Evolutionary conservation across 30 jellyfish, hydroid and myxozoan species (phyloP).

Genomic region (Catostylus mosaicus): DNA sequence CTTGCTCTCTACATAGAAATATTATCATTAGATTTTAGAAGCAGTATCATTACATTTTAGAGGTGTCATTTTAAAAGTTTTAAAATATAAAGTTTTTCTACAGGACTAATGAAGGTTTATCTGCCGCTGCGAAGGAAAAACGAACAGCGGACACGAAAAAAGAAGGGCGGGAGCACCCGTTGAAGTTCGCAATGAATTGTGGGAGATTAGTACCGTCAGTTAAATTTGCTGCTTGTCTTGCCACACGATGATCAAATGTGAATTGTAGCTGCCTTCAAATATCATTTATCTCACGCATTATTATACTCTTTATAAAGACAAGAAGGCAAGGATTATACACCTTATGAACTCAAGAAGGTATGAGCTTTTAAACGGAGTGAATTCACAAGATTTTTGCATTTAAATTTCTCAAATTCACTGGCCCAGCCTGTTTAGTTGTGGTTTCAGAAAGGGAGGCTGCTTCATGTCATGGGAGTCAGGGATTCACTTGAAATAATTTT

Average conservation of each 20-base stretch:
- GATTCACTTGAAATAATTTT: too few relatives aligned
- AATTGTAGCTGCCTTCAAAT: background rate
- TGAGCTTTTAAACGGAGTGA: background rate
- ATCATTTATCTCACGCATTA: background rate
- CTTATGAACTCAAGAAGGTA: background rate
- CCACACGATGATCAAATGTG: constrained; percentile 22
- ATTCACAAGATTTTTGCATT: background rate
- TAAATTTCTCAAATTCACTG: background rate
- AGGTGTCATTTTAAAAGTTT: too few relatives aligned
- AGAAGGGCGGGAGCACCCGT: constrained; percentile 77
- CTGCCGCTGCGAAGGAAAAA: constrained; percentile 5
- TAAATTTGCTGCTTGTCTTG: constrained; percentile 75
- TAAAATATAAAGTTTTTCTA: too few relatives aligned
- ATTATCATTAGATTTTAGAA: too few relatives aligned
- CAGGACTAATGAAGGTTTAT: too few relatives aligned
- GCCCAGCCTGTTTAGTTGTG: constrained; percentile 14
- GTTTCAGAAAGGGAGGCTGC: background rate
- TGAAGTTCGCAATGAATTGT: constrained; percentile 54
- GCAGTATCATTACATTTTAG: too few relatives aligned
- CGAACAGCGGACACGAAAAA: constrained; percentile 30
- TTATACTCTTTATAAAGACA: background rate
- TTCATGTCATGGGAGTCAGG: background rate
- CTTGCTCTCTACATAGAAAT: too few relatives aligned
- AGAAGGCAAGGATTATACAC: background rate
- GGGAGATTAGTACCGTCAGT: constrained; percentile 61